Percentiles rank a stretch among this genome's conserved stretches.
These are phyloP conservation scores for Caenorhabditis angaria DNA, from an alignment of 2,888 invertebrate species.

Conservation along the genomic window DNA sequence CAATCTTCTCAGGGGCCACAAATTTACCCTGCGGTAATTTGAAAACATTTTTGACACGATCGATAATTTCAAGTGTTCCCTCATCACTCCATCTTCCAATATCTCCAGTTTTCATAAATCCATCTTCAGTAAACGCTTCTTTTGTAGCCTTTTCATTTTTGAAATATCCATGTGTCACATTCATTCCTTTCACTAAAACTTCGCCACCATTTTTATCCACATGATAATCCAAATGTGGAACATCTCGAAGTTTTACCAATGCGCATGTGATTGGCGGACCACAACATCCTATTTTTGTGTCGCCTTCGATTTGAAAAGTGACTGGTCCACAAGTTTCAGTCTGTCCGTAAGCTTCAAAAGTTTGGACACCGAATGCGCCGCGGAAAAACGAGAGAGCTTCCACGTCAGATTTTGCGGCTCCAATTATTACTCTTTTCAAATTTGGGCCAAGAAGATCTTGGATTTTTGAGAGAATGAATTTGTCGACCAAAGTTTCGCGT, in stretches of 20 bases:
- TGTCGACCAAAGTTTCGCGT: slow-evolving; percentile 32
- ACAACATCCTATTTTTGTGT: slow-evolving; percentile 21
- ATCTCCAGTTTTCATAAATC: slow-evolving; percentile 65
- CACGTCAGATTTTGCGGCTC: slow-evolving; percentile 30
- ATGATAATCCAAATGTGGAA: slow-evolving; percentile 36
- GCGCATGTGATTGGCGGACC: slow-evolving; percentile 27
- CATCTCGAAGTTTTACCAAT: slow-evolving; percentile 36
- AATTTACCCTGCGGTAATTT: slow-evolving; percentile 59
- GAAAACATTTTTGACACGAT: slow-evolving; percentile 61
- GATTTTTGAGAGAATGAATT: slow-evolving; percentile 30
- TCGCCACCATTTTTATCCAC: slow-evolving; percentile 41
- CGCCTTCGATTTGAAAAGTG: slow-evolving; percentile 29
- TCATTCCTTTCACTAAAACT: slow-evolving; percentile 33
- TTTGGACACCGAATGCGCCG: slow-evolving; percentile 32
- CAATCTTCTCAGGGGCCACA: slow-evolving; percentile 40
- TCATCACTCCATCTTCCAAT: slow-evolving; percentile 61
- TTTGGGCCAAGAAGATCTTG: slow-evolving; percentile 27
- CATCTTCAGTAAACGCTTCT: slow-evolving; percentile 36
- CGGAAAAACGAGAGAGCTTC: slow-evolving; percentile 25
- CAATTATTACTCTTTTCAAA: slow-evolving; percentile 25
- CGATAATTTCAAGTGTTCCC: slow-evolving; percentile 61
- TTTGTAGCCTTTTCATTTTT: slow-evolving; percentile 35
- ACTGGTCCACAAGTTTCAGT: slow-evolving; percentile 37
- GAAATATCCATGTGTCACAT: slow-evolving; percentile 37
- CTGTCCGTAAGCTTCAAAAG: slow-evolving; percentile 41